Conservation (phyloP, 2,888 invertebrate genomes). For the Alsophila aescularia region DNA sequence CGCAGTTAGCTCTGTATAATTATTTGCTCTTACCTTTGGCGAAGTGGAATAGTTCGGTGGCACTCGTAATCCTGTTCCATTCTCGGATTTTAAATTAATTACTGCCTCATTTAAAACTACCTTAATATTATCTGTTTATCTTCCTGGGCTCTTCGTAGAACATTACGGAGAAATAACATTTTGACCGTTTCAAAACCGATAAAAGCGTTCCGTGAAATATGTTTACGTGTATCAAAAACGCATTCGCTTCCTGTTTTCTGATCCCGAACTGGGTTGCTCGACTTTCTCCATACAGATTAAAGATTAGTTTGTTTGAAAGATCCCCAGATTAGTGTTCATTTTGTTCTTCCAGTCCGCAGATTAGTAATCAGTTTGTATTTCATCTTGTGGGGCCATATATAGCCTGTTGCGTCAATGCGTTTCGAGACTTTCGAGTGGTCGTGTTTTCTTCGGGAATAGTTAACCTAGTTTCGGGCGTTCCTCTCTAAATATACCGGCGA, state of each 20-base stretch:
- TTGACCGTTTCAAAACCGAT: conserved; percentile 1
- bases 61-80: too few relatives aligned
- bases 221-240: conserved; percentile 24
- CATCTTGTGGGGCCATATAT: conserved; percentile 45
- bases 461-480: conserved; percentile 74
- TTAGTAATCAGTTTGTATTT: conserved; percentile 15
- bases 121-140: background rate
- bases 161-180: background rate
- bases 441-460: conserved; percentile 77
- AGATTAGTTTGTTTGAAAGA: background rate
- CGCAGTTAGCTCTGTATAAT: too few relatives aligned
- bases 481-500: conserved; percentile 60
- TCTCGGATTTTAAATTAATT: too few relatives aligned
- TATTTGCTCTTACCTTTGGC: too few relatives aligned
- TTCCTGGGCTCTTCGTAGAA: background rate
- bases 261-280: conserved; percentile 64
- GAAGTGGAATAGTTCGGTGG: too few relatives aligned
- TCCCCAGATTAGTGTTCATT: conserved; percentile 28
- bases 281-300: conserved; percentile 55
- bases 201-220: conserved; percentile 4
- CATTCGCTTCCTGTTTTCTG: conserved; percentile 67
- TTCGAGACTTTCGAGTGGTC: conserved; percentile 52
- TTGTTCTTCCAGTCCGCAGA: conserved; percentile 24
- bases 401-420: conserved; percentile 65
- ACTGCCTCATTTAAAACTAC: too few relatives aligned